A percentile compares a stretch with the other conserved stretches of the same genome.
Conservation (phyloP, 1,140 invertebrate genomes). For the Cecropterus lyciades region DNA sequence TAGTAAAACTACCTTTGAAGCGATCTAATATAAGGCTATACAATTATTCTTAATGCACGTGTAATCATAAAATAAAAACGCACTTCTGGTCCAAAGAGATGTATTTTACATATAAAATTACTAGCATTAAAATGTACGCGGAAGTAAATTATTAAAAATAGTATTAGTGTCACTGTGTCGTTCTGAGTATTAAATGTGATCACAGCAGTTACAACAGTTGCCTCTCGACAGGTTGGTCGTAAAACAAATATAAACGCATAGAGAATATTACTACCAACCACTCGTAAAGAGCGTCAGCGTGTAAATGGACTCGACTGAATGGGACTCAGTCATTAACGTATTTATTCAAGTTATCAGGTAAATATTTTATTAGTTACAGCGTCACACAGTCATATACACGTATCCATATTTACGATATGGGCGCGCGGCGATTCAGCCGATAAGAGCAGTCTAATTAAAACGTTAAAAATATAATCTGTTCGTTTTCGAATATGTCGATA, state of each 20-base stretch:
- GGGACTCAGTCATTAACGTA: conserved; percentile 50
- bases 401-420: conserved; percentile 52
- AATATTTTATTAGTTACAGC: conserved; percentile 60
- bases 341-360: conserved; percentile 53
- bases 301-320: conserved; percentile 43
- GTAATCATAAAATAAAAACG: too few species aligned
- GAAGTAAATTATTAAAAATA: too few species aligned
- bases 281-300: conserved; percentile 17
- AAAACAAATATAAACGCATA: neutral
- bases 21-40: too few species aligned
- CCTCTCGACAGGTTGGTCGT: neutral
- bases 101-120: too few species aligned
- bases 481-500: conserved; percentile 52
- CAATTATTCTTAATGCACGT: too few species aligned
- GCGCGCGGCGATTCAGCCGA: conserved; percentile 34
- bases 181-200: too few species aligned
- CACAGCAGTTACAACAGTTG: neutral
- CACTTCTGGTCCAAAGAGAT: too few species aligned
- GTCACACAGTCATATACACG: conserved; percentile 47
- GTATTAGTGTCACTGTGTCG: too few species aligned
- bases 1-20: too few species aligned
- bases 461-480: conserved; percentile 61
- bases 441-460: conserved; percentile 62
- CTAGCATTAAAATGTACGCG: too few species aligned
- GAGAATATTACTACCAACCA: neutral